Evolutionary conservation across 2,113 vertebrate genomes (phyloP), one percentile per base, ranked within the genome.

Genomic region (Ciconia boyciana): DNA sequence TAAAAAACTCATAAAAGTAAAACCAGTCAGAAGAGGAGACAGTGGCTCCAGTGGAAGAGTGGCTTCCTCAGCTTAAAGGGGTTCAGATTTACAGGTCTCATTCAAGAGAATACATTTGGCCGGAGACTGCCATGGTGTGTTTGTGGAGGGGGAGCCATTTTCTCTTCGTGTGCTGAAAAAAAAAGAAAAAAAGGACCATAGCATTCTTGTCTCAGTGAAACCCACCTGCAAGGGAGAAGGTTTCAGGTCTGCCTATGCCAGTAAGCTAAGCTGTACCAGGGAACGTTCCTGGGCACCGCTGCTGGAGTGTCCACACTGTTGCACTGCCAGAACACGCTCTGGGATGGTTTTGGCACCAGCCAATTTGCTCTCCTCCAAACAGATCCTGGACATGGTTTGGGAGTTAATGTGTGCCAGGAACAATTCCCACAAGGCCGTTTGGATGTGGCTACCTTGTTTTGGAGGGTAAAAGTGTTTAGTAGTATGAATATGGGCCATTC

Each of bases 281-380:
- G 52, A 51, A 17, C 4, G 0, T 15, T 80, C 36, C 34, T 0
- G 4, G 25, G n/a, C 36, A 64, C 24, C 3, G 1, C 16, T 26
- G 26, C 9, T 52, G 41, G 31, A 80, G 16, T 19, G 52, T 24
- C 32, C 34, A 31, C 26, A 6, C 10, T 55, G 10, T 28, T 83
- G 44, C 32, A 39, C 57, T 69, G 22, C 26, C 44, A 55, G 58
- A 88, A 34, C n/a, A 39, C 1, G 0, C 14, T 58, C 17, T 13
- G 39, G 29, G 34, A 44, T 68, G 39, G 0, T 57, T 90, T 89
- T 60, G 49, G 31, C 58, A 65, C 8, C 1, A 8, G 22, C 10
- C 15, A 52, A 36, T 64, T 64, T 72, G 11, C 4, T 25, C 2
- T 75, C 16, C 31, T 87, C 71, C 64, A 92, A 44, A 77, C 22